Conservation (phyloP, 2,113 vertebrate species). For the Poicephalus gulielmi region DNA sequence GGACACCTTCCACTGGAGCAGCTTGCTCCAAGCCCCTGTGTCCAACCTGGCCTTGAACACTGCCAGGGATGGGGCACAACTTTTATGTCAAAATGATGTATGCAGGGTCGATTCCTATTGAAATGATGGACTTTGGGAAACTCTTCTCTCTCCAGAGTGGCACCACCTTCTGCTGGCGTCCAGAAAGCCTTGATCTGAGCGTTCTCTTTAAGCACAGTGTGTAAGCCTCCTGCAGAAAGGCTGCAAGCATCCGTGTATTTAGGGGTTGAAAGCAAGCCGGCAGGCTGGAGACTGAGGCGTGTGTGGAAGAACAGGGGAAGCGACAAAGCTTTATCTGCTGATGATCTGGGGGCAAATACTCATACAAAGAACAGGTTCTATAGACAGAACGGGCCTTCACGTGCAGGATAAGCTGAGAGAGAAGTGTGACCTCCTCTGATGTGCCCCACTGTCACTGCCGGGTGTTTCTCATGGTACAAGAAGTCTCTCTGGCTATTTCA, state of each 20-base stretch:
- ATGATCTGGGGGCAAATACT: rapidly evolving
- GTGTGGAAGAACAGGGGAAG: not conserved
- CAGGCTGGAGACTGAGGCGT: rapidly evolving
- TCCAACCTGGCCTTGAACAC: not conserved
- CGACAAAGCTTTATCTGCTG: rapidly evolving
- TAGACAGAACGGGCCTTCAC: rapidly evolving
- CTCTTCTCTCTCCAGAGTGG: not conserved
- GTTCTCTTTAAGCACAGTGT: not conserved
- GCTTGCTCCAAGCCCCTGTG: not conserved
- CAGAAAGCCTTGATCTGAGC: not conserved
- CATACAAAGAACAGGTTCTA: rapidly evolving
- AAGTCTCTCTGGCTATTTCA: rapidly evolving
- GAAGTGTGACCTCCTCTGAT: not conserved
- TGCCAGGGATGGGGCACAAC: not conserved
- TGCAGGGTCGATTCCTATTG: not conserved
- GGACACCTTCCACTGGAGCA: not conserved
- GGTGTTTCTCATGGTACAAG: rapidly evolving
- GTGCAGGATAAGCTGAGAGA: not conserved
- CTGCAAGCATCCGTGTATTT: not conserved
- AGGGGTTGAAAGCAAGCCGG: not conserved
- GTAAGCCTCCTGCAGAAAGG: not conserved
- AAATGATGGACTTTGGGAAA: not conserved
- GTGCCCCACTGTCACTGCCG: rapidly evolving
- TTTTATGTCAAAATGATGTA: not conserved
- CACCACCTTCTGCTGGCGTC: not conserved